Conservation (phyloP, 2,888 invertebrate species). For the Operophtera brumata region DNA sequence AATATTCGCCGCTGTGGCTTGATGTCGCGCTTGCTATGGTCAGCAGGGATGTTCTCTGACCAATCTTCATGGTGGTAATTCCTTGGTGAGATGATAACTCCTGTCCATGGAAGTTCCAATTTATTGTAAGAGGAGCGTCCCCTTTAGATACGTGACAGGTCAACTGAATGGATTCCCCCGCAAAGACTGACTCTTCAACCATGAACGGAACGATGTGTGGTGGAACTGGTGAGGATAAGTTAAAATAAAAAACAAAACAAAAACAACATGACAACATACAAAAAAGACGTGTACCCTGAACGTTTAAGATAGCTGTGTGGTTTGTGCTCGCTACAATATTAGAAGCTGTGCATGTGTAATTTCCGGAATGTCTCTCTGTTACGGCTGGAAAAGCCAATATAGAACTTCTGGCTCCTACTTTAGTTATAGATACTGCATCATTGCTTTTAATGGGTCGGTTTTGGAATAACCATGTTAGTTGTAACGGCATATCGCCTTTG, state of each 20-base stretch:
- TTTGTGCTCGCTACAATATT: conserved; percentile 84
- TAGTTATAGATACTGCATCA: conserved; percentile 74
- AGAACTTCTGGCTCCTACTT: conserved; percentile 82
- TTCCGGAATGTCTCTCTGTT: conserved; percentile 85
- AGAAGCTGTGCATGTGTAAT: conserved; percentile 87
- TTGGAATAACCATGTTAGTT: conserved; percentile 85
- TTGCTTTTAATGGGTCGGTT: conserved; percentile 71
- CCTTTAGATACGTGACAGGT: conserved; percentile 84
- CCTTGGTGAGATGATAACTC: conserved; percentile 78
- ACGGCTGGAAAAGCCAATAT: conserved; percentile 84
- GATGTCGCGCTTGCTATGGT: conserved; percentile 83
- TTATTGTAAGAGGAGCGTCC: conserved; percentile 85
- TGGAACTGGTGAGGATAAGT: conserved; percentile 72
- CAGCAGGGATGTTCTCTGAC: conserved; percentile 83
- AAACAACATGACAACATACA: conserved; percentile 43
- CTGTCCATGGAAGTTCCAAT: conserved; percentile 87
- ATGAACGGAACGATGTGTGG: conserved; percentile 83
- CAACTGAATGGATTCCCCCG: conserved; percentile 83
- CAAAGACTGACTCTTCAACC: conserved; percentile 82
- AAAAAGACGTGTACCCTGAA: conserved; percentile 81
- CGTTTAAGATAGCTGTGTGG: conserved; percentile 82
- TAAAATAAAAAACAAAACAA: conserved; percentile 44
- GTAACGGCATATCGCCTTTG: conserved; percentile 87
- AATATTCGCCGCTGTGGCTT: conserved; percentile 86
- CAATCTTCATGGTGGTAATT: conserved; percentile 81